Evolutionary conservation across 1,140 invertebrate genomes (phyloP), one percentile per base, ranked within the genome.

Genomic region (Polypedilum vanderplanki): DNA sequence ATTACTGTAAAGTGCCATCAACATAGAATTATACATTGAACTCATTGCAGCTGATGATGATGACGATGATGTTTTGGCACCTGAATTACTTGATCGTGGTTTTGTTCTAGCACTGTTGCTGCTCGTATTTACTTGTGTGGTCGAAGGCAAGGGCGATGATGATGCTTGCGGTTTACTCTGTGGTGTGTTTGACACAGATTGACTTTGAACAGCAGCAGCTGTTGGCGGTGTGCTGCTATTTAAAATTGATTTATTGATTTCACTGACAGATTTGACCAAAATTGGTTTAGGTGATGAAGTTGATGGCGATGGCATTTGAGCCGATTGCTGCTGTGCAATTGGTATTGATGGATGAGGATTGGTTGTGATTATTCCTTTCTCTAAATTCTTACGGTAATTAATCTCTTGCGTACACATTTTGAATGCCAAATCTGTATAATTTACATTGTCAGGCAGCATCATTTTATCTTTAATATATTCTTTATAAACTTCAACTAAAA

Each of bases 331-430:
- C 12, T 57, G 46, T n/a, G 10, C 12, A 4, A 57, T n/a, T 70
- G 65, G 65, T 5, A 20, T 70, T 2, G 18, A 9, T 20, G 65
- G 65, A 70, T 70, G 17, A 0, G 65, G 65, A 70, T 70, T 70
- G 0, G 65, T 18, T 22, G 65, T 70, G 0, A 70, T 22, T 10
- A 70, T 70, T 20, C 65, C 65, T 76, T 77, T 77, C 17, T 76
- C 77, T 22, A 73, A 18, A 75, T 75, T 70, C 74, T 78, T 78
- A 57, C 75, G 46, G 3, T 33, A 20, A 12, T 74, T 74, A 20
- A 79, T 80, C 76, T 81, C 79, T 75, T 83, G 82, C 75, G 81
- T 77, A 74, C 83, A 84, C 65, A 81, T 80, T 77, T 84, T 85
- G 7, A 81, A 78, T 12, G 83, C 83, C 33, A 81, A 77, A 77